phyloP scores from a whole-genome alignment of 1,140 invertebrate species.

The Callitettix versicolor region DNA sequence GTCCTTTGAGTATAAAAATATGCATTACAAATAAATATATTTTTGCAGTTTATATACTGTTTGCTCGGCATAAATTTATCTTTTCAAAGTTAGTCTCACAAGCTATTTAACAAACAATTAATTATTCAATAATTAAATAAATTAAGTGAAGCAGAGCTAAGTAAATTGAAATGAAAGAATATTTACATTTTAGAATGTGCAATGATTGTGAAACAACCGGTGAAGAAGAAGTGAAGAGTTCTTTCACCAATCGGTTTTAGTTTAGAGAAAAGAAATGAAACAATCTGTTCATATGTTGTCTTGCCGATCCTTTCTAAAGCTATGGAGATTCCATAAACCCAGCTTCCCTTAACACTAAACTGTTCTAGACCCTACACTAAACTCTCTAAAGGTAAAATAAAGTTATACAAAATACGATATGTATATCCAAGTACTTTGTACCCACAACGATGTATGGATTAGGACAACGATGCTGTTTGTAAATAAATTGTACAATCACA shows the following conservation, averaged over 20 bases:
- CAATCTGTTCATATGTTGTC: too few relatives aligned
- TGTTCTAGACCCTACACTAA: conserved; percentile 8
- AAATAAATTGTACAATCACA: too few relatives aligned
- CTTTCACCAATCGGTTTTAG: background rate
- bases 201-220: background rate
- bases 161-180: background rate
- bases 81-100: background rate
- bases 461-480: too few relatives aligned
- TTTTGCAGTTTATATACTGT: too few relatives aligned
- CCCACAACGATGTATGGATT: too few relatives aligned
- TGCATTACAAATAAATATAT: too few relatives aligned
- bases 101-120: background rate
- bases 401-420: conserved; percentile 14
- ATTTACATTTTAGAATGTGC: background rate
- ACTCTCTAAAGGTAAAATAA: conserved; percentile 14
- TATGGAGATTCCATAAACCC: too few relatives aligned
- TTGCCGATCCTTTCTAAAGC: too few relatives aligned
- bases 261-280: too few relatives aligned
- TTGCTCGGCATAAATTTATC: too few relatives aligned
- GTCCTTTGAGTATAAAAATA: too few relatives aligned
- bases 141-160: background rate
- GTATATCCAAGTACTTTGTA: conserved; percentile 12
- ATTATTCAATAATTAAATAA: background rate
- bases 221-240: conserved; percentile 6
- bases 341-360: too few relatives aligned